Conservation (phyloP, 2,888 invertebrate species). For the Bimastos eiseni region DNA sequence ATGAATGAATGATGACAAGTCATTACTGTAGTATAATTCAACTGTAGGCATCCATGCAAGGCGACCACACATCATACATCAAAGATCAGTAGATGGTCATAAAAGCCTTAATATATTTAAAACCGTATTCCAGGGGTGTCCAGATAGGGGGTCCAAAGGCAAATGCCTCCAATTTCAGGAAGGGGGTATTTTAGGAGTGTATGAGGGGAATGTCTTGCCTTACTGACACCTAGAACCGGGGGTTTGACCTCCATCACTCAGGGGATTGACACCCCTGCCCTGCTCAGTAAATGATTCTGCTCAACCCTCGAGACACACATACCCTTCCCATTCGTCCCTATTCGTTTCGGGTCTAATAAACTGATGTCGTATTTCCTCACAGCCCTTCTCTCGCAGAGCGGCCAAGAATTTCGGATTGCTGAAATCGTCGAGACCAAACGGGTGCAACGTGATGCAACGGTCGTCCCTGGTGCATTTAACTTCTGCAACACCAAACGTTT, state of each 20-base stretch:
- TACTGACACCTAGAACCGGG: no score
- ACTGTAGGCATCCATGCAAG: no score
- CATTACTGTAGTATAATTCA: no score
- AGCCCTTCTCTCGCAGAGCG: neutral
- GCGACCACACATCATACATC: neutral
- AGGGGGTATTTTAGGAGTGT: no score
- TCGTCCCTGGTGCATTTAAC: neutral
- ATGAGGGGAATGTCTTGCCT: no score
- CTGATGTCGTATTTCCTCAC: neutral
- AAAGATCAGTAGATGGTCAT: neutral
- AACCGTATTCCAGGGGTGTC: no score
- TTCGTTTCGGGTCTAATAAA: neutral
- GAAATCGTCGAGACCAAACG: neutral
- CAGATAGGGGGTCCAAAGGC: no score
- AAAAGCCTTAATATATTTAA: neutral
- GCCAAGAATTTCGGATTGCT: slow-evolving; percentile 13
- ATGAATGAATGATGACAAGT: no score
- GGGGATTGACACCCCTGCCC: no score
- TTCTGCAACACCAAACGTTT: neutral
- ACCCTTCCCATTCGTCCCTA: neutral
- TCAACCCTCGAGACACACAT: neutral
- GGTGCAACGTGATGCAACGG: neutral
- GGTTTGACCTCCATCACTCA: no score
- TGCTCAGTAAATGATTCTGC: neutral
- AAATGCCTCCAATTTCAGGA: no score